These are phyloP conservation scores for Hirundo rustica DNA, from an alignment of 2,797 vertebrate genomes.

Conservation along the genomic window DNA sequence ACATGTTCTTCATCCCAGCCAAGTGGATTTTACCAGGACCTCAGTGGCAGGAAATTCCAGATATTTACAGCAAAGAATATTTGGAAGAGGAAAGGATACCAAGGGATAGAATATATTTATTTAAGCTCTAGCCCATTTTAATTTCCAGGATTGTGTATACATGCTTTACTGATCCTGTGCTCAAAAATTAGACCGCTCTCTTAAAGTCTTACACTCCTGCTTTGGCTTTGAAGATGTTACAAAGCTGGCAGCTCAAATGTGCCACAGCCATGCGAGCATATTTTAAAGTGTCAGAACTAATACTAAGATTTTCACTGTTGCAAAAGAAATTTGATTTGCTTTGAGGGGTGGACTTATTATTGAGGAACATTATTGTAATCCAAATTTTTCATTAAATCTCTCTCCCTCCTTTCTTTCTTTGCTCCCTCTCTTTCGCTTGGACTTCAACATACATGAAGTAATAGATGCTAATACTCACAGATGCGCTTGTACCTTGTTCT, in stretches of 20 bases:
- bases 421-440: not conserved
- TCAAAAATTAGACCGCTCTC: not conserved
- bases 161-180: not conserved
- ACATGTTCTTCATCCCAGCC: not conserved
- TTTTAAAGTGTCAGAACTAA: constrained; percentile 28
- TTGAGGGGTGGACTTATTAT: not conserved
- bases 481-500: accelerated
- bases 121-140: not conserved
- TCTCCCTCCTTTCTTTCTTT: not conserved
- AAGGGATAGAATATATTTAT: not conserved
- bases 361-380: not conserved
- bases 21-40: not conserved
- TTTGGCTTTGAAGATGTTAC: constrained; percentile 15
- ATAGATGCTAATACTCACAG: not conserved
- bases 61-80: not conserved
- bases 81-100: accelerated
- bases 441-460: not conserved
- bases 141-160: constrained; percentile 12
- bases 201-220: not conserved
- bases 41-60: not conserved
- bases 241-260: not conserved
- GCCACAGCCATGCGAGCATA: not conserved
- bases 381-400: not conserved
- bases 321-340: constrained; percentile 22
- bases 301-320: not conserved